These are phyloP conservation scores for Netelia melanura DNA, from an alignment of 2,888 invertebrate species.

Conservation along the genomic window DNA sequence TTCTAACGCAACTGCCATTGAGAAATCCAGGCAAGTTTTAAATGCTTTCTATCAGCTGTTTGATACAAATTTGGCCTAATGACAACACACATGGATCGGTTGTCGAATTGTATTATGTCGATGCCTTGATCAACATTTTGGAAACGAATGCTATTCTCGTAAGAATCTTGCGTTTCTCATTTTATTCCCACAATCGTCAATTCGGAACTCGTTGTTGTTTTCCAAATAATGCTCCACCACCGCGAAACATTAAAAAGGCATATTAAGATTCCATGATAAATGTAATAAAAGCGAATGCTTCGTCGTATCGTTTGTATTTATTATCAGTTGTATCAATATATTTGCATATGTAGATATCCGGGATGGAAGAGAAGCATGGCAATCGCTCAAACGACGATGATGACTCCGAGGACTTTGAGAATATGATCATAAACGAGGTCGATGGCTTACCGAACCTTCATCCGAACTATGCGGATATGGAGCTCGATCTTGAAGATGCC, in stretches of 20 bases:
- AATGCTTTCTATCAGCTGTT: slow-evolving; percentile 42
- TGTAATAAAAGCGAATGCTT: no score
- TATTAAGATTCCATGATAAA: no score
- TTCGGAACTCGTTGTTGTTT: no score
- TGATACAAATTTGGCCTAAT: slow-evolving; percentile 26
- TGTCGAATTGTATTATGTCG: not conserved
- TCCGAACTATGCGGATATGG: slow-evolving; percentile 90
- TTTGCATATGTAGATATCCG: slow-evolving; percentile 59
- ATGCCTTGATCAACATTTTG: not conserved
- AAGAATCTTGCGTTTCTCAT: no score
- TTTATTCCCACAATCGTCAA: no score
- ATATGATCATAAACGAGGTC: slow-evolving; percentile 93
- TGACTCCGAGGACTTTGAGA: slow-evolving; percentile 85
- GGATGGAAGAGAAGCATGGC: slow-evolving; percentile 78
- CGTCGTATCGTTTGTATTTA: not conserved
- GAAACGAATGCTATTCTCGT: not conserved
- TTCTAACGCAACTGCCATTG: slow-evolving; percentile 44
- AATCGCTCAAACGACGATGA: slow-evolving; percentile 75
- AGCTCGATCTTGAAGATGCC: slow-evolving; percentile 86
- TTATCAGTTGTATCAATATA: not conserved
- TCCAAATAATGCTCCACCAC: no score
- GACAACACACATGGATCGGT: slow-evolving; percentile 17
- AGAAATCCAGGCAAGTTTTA: slow-evolving; percentile 53
- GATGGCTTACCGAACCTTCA: slow-evolving; percentile 95
- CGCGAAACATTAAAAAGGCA: no score